Percentiles rank a stretch among this genome's conserved stretches.
These are phyloP conservation scores for Cactoblastis cactorum DNA, from an alignment of 2,888 invertebrate genomes.

Conservation along the genomic window DNA sequence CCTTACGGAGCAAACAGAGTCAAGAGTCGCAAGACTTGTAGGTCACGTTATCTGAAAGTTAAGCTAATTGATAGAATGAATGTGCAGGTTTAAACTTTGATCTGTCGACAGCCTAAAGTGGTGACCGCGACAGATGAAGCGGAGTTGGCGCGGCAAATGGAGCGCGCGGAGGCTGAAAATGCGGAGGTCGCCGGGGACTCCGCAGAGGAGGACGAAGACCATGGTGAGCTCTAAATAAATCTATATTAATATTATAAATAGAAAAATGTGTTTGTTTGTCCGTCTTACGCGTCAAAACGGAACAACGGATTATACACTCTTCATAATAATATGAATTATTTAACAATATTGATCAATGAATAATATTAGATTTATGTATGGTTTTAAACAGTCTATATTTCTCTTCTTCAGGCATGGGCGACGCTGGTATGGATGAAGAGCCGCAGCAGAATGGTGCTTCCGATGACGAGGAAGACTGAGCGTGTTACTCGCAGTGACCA, in stretches of 20 bases:
- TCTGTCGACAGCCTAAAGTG: constrained; percentile 88
- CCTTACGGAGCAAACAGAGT: too few relatives aligned
- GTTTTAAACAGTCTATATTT: too few relatives aligned
- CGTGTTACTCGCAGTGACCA: not conserved
- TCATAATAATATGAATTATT: too few relatives aligned
- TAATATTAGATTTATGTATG: too few relatives aligned
- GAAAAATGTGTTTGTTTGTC: too few relatives aligned
- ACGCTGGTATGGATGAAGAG: constrained; percentile 60
- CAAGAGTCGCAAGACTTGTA: too few relatives aligned
- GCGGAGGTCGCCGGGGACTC: constrained; percentile 95
- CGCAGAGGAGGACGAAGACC: constrained; percentile 88
- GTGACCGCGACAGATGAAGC: constrained; percentile 99
- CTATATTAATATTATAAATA: too few relatives aligned
- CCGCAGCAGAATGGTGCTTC: constrained; percentile 71
- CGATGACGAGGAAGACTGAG: constrained; percentile 58
- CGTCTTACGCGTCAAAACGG: too few relatives aligned
- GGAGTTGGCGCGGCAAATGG: constrained; percentile 95
- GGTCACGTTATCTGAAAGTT: too few relatives aligned
- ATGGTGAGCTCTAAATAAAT: constrained; percentile 46
- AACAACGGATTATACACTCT: too few relatives aligned
- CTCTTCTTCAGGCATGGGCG: constrained; percentile 59
- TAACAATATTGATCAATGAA: too few relatives aligned
- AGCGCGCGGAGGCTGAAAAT: constrained; percentile 95
- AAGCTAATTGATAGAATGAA: too few relatives aligned
- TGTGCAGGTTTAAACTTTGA: not conserved